Evolutionary conservation across 2,888 invertebrate species (phyloP).

Genomic region (Buathra laborator): DNA sequence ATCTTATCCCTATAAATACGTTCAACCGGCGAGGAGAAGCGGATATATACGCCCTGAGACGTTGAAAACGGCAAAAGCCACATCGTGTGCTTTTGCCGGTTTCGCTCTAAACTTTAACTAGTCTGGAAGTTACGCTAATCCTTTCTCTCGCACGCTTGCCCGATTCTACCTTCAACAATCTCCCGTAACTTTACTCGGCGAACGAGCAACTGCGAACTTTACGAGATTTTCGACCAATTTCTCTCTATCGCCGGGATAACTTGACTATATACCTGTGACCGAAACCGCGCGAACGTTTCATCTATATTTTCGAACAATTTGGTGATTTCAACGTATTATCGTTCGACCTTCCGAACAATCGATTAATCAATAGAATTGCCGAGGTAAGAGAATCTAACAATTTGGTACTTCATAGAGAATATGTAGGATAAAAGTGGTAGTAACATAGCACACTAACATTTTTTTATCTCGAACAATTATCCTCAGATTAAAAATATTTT

Average conservation of each 20-base stretch:
- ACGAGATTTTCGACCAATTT: constrained; percentile 45
- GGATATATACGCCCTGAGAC: constrained; percentile 4
- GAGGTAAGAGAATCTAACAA: background rate
- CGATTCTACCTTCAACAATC: background rate
- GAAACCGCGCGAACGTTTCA: constrained; percentile 37
- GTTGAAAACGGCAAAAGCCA: background rate
- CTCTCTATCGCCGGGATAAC: constrained; percentile 12
- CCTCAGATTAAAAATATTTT: too few relatives aligned
- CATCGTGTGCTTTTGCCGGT: background rate
- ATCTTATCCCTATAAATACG: constrained; percentile 21
- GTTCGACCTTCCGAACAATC: background rate
- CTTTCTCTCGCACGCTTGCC: constrained; percentile 12
- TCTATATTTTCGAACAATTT: constrained; percentile 35
- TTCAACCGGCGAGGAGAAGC: background rate
- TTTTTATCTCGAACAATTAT: background rate
- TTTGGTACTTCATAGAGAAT: background rate
- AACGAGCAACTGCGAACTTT: constrained; percentile 36
- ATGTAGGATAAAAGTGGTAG: too few relatives aligned
- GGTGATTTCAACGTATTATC: constrained; percentile 37
- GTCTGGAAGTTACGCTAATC: constrained; percentile 48
- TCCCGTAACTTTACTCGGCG: constrained; percentile 28
- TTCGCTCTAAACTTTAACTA: constrained; percentile 32
- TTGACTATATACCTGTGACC: background rate
- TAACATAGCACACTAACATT: background rate
- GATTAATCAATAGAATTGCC: constrained; percentile 21